Evolutionary conservation across 2,888 invertebrate genomes (phyloP), one percentile per base, ranked within the genome.

Genomic region (Dolichomitus sp.): DNA sequence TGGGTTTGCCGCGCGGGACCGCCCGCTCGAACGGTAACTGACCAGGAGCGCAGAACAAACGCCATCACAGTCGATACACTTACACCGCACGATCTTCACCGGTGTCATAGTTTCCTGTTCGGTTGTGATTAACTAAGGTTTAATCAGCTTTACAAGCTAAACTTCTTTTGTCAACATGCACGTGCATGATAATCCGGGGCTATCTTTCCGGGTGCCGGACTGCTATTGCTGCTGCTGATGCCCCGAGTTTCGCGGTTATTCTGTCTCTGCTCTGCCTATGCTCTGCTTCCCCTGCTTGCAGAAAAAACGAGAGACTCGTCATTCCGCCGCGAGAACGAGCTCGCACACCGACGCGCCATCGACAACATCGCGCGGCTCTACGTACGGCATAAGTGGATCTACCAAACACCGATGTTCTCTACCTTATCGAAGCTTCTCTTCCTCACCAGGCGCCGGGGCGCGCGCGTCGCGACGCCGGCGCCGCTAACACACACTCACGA

Each of bases 121-220:
- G 81, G 85, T 92, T 91, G 91, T 92, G 92, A 92, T 92, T 92
- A 92, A 92, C 92, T 92, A 92, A 92, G 92, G 92, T 92, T 92
- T 92, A 92, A 92, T 92, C 92, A 92, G 92, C 92, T 92, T 92
- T 92, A 91, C 92, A 92, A 92, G 92, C 92, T 92, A 92, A 92
- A 92, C 92, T 92, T 92, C 91, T 91, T 92, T 92, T 91, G 91
- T 91, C 92, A 92, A 91, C 92, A 90, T 91, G 91, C 91, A 90
- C 89, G 91, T 91, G 90, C 90, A 91, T 92, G 92, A 92, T 92
- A 92, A 92, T 92, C 92, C 92, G 88, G 85, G 88, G 86, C 90
- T 89, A 91, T 91, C 91, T 90, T 89, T 86, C 84, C 85, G 86
- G 82, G 83, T 84, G 73, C 72, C 81, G 57, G 57, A 66, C 40